Percentiles rank a stretch among this genome's conserved stretches.
Evolutionary conservation across 1,140 invertebrate genomes (phyloP).

Genomic region (Carposina sasakii): DNA sequence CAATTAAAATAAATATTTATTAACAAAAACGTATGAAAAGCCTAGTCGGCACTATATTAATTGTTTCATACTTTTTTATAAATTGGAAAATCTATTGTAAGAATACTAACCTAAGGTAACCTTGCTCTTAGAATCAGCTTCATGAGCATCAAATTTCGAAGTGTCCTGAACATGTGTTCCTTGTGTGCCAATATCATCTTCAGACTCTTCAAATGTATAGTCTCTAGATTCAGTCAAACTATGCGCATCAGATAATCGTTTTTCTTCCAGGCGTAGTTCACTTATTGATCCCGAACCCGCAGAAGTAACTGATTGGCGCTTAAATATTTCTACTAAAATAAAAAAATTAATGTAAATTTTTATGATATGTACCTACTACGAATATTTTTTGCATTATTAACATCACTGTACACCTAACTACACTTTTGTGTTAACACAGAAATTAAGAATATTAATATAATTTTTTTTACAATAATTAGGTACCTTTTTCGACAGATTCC

Average conservation of each 20-base stretch:
- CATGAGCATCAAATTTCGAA: conserved; percentile 39
- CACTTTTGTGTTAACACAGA: not conserved
- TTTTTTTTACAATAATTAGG: not conserved
- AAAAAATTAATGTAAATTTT: not conserved
- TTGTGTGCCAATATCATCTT: conserved; percentile 65
- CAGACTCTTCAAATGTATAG: conserved; percentile 71
- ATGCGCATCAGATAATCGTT: conserved; percentile 64
- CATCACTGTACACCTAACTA: no score
- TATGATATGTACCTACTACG: not conserved
- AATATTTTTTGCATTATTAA: not conserved
- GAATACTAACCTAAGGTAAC: conserved; percentile 27
- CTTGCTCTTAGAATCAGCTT: conserved; percentile 35
- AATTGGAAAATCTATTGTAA: no score
- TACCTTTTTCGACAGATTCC: conserved; percentile 30
- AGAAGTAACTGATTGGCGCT: conserved; percentile 63
- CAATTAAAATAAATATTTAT: no score
- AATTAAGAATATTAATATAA: not conserved
- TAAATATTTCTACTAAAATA: conserved; percentile 36
- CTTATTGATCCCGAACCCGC: conserved; percentile 53
- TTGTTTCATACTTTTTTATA: not conserved
- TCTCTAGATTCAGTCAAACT: conserved; percentile 68
- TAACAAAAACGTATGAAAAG: no score
- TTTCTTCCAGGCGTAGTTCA: conserved; percentile 60
- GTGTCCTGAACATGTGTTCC: conserved; percentile 51
- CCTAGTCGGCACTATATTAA: no score